A percentile compares a stretch with the other conserved stretches of the same genome.
Conservation (phyloP, 2,113 vertebrate species). For the Dolichotis patagonum region DNA sequence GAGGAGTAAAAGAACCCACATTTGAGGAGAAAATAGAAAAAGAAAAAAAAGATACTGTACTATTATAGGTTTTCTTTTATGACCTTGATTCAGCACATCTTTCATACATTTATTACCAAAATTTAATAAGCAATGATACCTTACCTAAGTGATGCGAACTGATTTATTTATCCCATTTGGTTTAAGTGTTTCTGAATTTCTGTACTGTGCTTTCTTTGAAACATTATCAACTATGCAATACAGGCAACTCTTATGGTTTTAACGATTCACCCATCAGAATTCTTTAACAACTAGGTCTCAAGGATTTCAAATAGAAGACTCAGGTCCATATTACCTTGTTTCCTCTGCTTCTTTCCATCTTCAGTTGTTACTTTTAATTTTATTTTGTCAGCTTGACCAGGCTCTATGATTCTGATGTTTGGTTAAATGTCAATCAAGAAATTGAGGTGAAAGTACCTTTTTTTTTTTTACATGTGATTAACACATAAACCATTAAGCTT, state of each 20-base stretch:
- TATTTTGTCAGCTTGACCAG: not conserved
- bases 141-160: not conserved
- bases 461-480: not conserved
- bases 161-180: not conserved
- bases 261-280: not conserved
- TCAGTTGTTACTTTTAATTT: not conserved
- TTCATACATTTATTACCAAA: not conserved
- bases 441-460: not conserved
- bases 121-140: not conserved
- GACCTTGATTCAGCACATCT: not conserved
- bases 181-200: not conserved
- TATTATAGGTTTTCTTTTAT: not conserved
- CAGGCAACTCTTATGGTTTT: not conserved
- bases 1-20: not conserved
- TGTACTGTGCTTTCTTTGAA: not conserved
- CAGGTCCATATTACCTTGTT: not conserved
- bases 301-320: not conserved
- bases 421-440: not conserved
- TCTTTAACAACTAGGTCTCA: not conserved
- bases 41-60: not conserved
- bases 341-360: not conserved
- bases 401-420: not conserved
- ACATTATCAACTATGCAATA: not conserved
- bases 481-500: not conserved
- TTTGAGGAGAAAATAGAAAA: not conserved